These are phyloP conservation scores for Latrodectus hesperus DNA, from an alignment of 2,888 invertebrate genomes.

Conservation along the genomic window DNA sequence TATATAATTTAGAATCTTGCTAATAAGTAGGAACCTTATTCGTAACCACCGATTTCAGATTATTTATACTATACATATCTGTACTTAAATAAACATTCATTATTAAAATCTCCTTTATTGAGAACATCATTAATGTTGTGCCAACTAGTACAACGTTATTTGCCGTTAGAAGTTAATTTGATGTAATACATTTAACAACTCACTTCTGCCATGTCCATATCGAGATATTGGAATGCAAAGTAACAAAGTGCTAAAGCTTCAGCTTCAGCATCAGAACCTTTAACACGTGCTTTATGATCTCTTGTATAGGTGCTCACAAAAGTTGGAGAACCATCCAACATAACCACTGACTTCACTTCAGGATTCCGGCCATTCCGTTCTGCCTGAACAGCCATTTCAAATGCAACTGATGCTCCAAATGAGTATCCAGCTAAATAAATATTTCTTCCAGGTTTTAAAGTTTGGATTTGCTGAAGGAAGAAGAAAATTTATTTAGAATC, in stretches of 20 bases:
- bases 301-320: constrained; percentile 83
- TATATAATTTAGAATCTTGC: too few relatives aligned
- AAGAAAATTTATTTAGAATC: too few relatives aligned
- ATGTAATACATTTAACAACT: background rate
- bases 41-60: too few relatives aligned
- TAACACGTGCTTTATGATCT: constrained; percentile 63
- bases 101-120: too few relatives aligned
- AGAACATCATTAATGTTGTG: too few relatives aligned
- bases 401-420: constrained; percentile 94
- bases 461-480: constrained; percentile 80
- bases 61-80: too few relatives aligned
- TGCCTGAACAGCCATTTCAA: constrained; percentile 87
- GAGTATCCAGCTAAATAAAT: constrained; percentile 93
- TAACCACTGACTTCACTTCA: constrained; percentile 79
- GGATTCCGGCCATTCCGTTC: constrained; percentile 33
- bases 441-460: constrained; percentile 77
- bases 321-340: constrained; percentile 92
- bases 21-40: too few relatives aligned
- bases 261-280: constrained; percentile 47
- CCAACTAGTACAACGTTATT: too few relatives aligned
- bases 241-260: constrained; percentile 82
- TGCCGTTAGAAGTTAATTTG: background rate
- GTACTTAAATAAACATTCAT: too few relatives aligned
- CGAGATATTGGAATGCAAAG: constrained; percentile 86
- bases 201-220: constrained; percentile 73